Evolutionary conservation across 2,113 vertebrate genomes (phyloP).

Genomic region (Alethe castanea): DNA sequence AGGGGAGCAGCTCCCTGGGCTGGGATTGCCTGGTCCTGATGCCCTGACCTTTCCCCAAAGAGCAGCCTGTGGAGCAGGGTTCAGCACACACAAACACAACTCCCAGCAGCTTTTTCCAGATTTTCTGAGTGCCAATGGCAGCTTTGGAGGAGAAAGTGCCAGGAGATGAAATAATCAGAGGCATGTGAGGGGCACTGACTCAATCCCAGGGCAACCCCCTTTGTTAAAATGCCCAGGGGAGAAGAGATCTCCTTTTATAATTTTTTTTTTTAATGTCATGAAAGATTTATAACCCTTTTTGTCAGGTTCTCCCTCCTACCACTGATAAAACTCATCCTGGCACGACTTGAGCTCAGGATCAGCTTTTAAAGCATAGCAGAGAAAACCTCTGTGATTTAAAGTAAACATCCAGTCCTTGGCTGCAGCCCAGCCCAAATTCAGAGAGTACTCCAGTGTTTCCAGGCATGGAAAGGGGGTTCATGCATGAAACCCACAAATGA

Average conservation of each 20-base stretch:
- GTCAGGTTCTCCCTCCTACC: background rate
- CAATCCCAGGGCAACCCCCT: background rate
- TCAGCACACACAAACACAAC: background rate
- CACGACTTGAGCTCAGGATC: background rate
- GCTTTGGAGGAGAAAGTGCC: background rate
- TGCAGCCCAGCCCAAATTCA: background rate
- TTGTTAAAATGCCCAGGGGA: background rate
- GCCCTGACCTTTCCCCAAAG: background rate
- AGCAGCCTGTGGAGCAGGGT: background rate
- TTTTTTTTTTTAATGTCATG: background rate
- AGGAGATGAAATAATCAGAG: background rate
- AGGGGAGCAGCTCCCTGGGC: background rate
- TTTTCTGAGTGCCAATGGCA: background rate
- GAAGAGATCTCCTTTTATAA: background rate
- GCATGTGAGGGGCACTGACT: fast-evolving
- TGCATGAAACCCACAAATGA: background rate
- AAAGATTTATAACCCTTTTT: background rate
- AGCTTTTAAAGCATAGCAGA: background rate
- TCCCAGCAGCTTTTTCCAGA: background rate
- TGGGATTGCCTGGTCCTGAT: background rate
- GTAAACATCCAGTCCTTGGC: background rate
- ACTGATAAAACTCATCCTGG: background rate
- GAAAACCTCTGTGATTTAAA: background rate
- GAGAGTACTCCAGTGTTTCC: background rate
- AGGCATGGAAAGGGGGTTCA: background rate